These are phyloP conservation scores for Dicentrarchus labrax DNA, from an alignment of 2,113 vertebrate genomes.

Conservation along the genomic window DNA sequence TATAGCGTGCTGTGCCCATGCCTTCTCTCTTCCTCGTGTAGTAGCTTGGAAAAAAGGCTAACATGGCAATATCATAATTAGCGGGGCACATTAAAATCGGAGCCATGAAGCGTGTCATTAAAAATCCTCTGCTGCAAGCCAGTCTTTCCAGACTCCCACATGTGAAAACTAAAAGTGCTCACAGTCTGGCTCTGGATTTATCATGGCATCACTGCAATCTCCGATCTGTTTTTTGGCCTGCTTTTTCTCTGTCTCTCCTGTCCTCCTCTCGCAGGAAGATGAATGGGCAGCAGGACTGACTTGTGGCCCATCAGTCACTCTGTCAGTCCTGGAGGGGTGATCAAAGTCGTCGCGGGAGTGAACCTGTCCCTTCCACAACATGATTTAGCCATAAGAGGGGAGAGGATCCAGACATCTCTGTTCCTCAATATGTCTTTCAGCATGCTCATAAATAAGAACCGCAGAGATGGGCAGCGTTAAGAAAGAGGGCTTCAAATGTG, in stretches of 20 bases:
- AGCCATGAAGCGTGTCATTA: slow-evolving; percentile 71
- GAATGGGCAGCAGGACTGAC: slow-evolving; percentile 35
- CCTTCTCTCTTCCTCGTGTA: slow-evolving; percentile 13
- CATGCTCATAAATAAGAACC: slow-evolving; percentile 55
- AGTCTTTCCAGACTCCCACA: slow-evolving; percentile 28
- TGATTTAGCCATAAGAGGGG: slow-evolving; percentile 68
- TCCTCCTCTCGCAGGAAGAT: slow-evolving; percentile 37
- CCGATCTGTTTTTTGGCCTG: slow-evolving; percentile 10
- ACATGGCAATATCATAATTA: slow-evolving; percentile 69
- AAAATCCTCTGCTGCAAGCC: slow-evolving; percentile 51
- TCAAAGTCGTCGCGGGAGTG: slow-evolving; percentile 58
- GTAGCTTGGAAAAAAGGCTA: slow-evolving; percentile 38
- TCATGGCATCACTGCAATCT: slow-evolving; percentile 32
- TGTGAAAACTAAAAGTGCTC: slow-evolving; percentile 35
- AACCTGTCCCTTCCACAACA: slow-evolving; percentile 40
- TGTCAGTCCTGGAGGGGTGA: slow-evolving; percentile 52
- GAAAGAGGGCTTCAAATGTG: slow-evolving; percentile 33
- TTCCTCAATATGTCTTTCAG: slow-evolving; percentile 48
- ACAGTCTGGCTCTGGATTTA: slow-evolving; percentile 32
- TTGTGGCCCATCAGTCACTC: slow-evolving; percentile 54
- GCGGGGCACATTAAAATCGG: slow-evolving; percentile 64
- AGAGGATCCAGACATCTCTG: slow-evolving; percentile 53
- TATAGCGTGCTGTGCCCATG: neutral
- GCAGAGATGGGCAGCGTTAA: slow-evolving; percentile 7
- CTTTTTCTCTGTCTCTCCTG: slow-evolving; percentile 13